A percentile compares a stretch with the other conserved stretches of the same genome.
These are phyloP conservation scores for Phataginus tricuspis DNA, from an alignment of 2,797 vertebrate species.

Conservation along the genomic window DNA sequence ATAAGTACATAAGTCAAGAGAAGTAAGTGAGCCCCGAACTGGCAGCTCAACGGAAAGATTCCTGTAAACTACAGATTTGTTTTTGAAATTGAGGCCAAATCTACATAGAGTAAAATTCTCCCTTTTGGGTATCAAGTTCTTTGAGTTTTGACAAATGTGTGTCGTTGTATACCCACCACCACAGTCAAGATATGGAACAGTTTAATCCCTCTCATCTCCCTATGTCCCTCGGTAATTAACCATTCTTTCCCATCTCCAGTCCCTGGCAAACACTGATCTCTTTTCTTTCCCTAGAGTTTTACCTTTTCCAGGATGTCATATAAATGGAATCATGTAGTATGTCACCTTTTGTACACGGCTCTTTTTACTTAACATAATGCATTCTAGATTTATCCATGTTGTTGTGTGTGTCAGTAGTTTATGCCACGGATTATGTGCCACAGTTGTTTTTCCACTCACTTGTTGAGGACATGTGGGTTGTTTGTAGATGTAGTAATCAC, in stretches of 20 bases:
- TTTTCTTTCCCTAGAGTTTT: background rate
- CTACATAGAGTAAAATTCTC: rapidly evolving
- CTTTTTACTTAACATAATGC: background rate
- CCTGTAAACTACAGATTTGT: background rate
- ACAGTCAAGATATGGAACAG: rapidly evolving
- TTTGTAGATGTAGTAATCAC: background rate
- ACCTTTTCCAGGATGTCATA: background rate
- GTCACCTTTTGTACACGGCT: background rate
- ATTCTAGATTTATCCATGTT: rapidly evolving
- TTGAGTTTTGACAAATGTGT: background rate
- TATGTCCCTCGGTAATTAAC: background rate
- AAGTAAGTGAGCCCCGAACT: background rate
- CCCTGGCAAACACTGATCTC: background rate
- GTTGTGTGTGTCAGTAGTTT: background rate
- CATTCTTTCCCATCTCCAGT: too few species aligned
- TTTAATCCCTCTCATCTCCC: background rate
- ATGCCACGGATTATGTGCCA: rapidly evolving
- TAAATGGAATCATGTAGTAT: rapidly evolving
- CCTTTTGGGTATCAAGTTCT: background rate
- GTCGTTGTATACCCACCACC: rapidly evolving
- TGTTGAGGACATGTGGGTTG: background rate
- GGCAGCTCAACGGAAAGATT: background rate
- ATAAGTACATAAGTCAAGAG: background rate
- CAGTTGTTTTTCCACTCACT: too few species aligned
- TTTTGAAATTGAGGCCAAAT: background rate